Evolutionary conservation across 1,140 invertebrate genomes (phyloP).

Genomic region (Portunus trituberculatus): DNA sequence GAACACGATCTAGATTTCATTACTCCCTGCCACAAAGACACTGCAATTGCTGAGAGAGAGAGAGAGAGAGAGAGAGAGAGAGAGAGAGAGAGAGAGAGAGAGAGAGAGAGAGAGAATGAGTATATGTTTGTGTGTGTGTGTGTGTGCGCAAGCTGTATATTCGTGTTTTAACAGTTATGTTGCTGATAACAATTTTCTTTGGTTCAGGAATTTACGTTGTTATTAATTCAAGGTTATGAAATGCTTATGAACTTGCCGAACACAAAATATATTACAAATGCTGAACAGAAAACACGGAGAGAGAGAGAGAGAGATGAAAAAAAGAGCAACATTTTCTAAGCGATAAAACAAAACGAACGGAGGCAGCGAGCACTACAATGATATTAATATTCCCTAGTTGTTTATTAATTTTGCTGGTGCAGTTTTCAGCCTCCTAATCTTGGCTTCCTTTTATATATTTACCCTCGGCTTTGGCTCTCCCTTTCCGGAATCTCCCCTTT

Average conservation of each 20-base stretch:
- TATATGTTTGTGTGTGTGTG: too few relatives aligned
- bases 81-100: too few relatives aligned
- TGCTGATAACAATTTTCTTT: not conserved
- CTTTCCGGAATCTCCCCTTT: too few relatives aligned
- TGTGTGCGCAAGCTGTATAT: not conserved
- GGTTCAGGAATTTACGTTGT: not conserved
- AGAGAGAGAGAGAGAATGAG: not conserved
- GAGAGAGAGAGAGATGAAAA: not conserved
- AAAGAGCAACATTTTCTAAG: not conserved
- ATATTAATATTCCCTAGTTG: too few relatives aligned
- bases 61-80: not conserved
- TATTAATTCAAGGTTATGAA: slow-evolving; percentile 11
- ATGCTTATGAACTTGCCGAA: not conserved
- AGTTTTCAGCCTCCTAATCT: too few relatives aligned
- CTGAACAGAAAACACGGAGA: not conserved
- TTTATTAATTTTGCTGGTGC: too few relatives aligned
- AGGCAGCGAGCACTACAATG: too few relatives aligned
- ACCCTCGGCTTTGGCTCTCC: too few relatives aligned
- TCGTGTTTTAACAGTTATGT: not conserved
- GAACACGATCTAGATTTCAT: not conserved
- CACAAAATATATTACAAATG: not conserved
- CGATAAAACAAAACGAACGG: too few relatives aligned
- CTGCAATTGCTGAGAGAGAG: not conserved
- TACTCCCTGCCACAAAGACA: not conserved
- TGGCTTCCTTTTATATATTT: too few relatives aligned